phyloP scores from a whole-genome alignment of 2,113 vertebrate species.

The Sialia sialis region DNA sequence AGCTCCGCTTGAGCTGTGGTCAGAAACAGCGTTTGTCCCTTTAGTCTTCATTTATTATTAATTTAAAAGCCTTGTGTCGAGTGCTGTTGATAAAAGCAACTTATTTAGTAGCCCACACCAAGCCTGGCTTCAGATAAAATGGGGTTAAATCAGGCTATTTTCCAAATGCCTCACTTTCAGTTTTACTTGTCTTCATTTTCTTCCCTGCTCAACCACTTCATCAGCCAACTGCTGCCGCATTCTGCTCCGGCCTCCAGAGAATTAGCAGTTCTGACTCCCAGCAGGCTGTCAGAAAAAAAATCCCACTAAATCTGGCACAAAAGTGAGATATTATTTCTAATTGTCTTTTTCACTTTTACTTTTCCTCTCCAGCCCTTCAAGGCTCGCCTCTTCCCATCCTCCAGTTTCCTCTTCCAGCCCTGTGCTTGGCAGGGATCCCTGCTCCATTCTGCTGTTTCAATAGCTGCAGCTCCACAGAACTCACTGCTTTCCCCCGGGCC shows the following conservation, averaged over 20 bases:
- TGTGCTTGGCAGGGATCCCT: background rate
- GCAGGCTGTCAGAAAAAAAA: background rate
- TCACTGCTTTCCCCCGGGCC: background rate
- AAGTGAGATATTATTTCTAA: background rate
- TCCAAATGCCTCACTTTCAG: slow-evolving; percentile 12
- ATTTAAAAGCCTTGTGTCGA: background rate
- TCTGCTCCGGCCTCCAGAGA: background rate
- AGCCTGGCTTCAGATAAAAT: background rate
- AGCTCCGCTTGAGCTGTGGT: accelerated
- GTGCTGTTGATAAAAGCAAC: background rate
- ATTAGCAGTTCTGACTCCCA: background rate
- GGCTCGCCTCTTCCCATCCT: background rate
- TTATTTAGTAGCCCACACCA: background rate
- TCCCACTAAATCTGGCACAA: background rate
- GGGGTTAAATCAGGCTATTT: background rate
- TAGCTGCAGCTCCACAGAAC: background rate
- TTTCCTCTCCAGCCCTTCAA: background rate
- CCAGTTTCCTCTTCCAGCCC: background rate
- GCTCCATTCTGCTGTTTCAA: background rate
- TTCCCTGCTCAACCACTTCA: background rate
- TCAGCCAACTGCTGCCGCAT: slow-evolving; percentile 25
- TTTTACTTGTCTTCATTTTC: slow-evolving; percentile 44
- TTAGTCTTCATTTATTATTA: background rate
- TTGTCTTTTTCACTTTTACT: background rate
- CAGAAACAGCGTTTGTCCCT: background rate